phyloP scores from a whole-genome alignment of 30 jellyfish, hydroid and myxozoan genomes.

The Aurelia sp. region DNA sequence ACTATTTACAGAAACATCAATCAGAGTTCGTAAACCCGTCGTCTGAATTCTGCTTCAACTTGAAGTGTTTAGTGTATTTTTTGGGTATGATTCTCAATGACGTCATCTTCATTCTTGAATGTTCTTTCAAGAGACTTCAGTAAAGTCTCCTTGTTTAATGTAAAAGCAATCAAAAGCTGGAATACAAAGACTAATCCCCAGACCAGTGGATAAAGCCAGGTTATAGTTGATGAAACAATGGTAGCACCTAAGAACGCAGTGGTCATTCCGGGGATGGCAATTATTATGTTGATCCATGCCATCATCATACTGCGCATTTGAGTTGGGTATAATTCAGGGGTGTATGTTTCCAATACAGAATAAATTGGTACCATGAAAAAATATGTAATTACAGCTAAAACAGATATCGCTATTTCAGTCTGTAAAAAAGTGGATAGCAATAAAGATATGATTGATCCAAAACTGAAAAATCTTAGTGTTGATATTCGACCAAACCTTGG shows the following conservation, averaged over 20 bases:
- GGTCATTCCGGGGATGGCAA: constrained; percentile 64
- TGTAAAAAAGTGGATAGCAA: constrained; percentile 9
- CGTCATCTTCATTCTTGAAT: constrained; percentile 1
- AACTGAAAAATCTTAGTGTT: constrained; percentile 29
- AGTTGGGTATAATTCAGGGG: constrained; percentile 75
- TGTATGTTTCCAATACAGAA: constrained; percentile 52
- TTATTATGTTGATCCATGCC: constrained; percentile 45
- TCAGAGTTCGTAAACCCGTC: too few relatives aligned
- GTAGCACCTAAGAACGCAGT: constrained; percentile 68
- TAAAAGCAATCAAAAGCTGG: constrained; percentile 35
- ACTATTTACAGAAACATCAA: too few relatives aligned
- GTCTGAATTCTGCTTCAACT: too few relatives aligned
- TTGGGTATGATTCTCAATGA: neutral
- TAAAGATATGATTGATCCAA: constrained; percentile 35
- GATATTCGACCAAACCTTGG: constrained; percentile 44
- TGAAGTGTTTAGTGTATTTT: neutral
- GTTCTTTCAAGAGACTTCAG: constrained; percentile 12
- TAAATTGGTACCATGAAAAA: constrained; percentile 74
- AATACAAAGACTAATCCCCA: constrained; percentile 59
- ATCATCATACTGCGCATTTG: constrained; percentile 54
- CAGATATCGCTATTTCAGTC: constrained; percentile 23
- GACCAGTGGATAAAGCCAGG: constrained; percentile 65
- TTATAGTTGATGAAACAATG: constrained; percentile 25
- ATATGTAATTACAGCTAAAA: constrained; percentile 52
- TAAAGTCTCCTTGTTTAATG: constrained; percentile 54